Conservation (phyloP, 2,113 vertebrate genomes). For the Esox niger region DNA sequence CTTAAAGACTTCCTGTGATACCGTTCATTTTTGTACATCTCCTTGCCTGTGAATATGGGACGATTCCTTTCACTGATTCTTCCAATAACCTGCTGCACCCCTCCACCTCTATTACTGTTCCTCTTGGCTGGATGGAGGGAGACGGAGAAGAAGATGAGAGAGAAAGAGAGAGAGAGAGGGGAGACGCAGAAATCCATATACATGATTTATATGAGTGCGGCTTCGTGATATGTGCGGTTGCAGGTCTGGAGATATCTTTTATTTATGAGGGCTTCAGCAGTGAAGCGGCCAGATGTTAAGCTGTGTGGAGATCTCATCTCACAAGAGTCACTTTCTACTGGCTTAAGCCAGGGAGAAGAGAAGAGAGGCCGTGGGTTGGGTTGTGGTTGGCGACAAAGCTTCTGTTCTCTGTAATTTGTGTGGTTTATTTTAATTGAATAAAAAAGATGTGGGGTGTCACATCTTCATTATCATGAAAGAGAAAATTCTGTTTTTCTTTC, state of each 20-base stretch:
- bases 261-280: conserved; percentile 81
- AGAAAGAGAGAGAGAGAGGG: conserved; percentile 57
- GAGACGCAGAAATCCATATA: conserved; percentile 76
- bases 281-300: conserved; percentile 77
- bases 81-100: conserved; percentile 69
- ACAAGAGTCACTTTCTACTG: conserved; percentile 57
- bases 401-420: conserved; percentile 24
- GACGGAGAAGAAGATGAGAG: conserved; percentile 48
- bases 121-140: conserved; percentile 39
- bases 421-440: conserved; percentile 34
- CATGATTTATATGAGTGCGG: conserved; percentile 79
- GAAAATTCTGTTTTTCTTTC: conserved; percentile 54
- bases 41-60: conserved; percentile 30
- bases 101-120: conserved; percentile 44
- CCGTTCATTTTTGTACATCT: not conserved
- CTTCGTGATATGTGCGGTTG: conserved; percentile 48
- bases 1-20: too few relatives aligned
- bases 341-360: conserved; percentile 50
- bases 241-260: conserved; percentile 75
- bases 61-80: conserved; percentile 47
- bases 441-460: conserved; percentile 17
- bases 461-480: conserved; percentile 16
- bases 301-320: conserved; percentile 72
- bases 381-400: conserved; percentile 16
- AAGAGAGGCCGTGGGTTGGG: conserved; percentile 2